These are phyloP conservation scores for Folsomia candida DNA, from an alignment of 2,888 invertebrate species.

Conservation along the genomic window DNA sequence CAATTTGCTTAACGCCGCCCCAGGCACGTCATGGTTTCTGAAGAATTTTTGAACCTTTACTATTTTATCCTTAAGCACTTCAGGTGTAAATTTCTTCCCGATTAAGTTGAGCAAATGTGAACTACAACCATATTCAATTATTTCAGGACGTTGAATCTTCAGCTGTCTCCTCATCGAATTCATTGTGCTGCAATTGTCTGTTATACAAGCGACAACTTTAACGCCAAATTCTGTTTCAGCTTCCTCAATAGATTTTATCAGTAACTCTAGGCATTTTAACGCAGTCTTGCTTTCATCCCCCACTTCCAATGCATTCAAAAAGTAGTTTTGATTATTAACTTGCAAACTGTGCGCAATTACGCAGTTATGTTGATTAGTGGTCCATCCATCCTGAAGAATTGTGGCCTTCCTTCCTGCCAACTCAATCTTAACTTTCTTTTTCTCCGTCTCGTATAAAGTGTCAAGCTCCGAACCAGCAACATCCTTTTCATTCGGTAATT, in stretches of 20 bases:
- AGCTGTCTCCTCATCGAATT: conserved; percentile 7
- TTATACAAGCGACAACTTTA: conserved; percentile 24
- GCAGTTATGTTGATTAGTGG: conserved; percentile 17
- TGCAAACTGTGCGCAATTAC: conserved; percentile 26
- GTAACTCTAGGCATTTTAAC: conserved; percentile 12
- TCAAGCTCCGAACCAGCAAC: conserved; percentile 15
- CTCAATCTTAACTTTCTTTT: background rate
- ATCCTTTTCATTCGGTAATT: conserved; percentile 12
- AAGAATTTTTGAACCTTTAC: conserved; percentile 19
- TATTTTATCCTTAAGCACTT: conserved; percentile 11
- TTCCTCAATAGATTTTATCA: background rate
- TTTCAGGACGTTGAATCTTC: background rate
- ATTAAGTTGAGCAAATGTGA: conserved; percentile 31
- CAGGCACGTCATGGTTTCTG: conserved; percentile 20
- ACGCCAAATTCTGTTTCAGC: background rate
- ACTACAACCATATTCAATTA: conserved; percentile 29
- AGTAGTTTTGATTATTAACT: conserved; percentile 9
- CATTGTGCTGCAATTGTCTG: conserved; percentile 38
- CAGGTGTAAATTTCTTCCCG: conserved; percentile 24
- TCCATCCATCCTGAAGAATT: conserved; percentile 34
- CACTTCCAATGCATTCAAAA: conserved; percentile 9
- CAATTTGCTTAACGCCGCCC: conserved; percentile 11
- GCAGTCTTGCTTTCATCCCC: conserved; percentile 19
- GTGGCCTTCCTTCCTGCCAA: conserved; percentile 17
- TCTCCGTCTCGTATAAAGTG: conserved; percentile 17